These are phyloP conservation scores for Chrysolina haemoptera DNA, from an alignment of 2,888 invertebrate species.

Conservation along the genomic window DNA sequence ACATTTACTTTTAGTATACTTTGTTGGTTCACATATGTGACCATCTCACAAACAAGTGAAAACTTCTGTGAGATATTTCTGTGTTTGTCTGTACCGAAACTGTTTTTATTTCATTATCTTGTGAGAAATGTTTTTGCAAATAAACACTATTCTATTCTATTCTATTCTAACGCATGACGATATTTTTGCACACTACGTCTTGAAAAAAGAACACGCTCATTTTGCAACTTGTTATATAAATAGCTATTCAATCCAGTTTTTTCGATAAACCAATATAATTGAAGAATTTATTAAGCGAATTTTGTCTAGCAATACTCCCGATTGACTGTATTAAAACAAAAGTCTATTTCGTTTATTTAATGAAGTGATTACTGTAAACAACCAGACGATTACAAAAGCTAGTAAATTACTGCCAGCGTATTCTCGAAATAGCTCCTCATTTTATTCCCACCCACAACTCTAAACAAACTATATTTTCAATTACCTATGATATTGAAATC, in stretches of 20 bases:
- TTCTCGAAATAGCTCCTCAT: constrained; percentile 12
- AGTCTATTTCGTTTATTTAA: constrained; percentile 26
- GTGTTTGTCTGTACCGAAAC: too few species aligned
- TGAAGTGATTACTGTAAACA: constrained; percentile 48
- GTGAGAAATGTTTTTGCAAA: too few species aligned
- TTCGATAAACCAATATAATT: not conserved
- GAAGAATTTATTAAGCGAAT: not conserved
- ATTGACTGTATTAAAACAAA: not conserved
- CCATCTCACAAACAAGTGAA: too few species aligned
- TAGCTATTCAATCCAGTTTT: not conserved
- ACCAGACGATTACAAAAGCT: constrained; percentile 33
- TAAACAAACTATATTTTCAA: constrained; percentile 24
- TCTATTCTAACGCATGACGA: too few species aligned
- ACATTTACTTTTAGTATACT: too few species aligned
- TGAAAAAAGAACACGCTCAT: too few species aligned
- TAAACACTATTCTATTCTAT: too few species aligned
- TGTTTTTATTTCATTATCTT: too few species aligned
- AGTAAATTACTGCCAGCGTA: constrained; percentile 8
- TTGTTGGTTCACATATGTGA: too few species aligned
- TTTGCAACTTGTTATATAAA: too few species aligned
- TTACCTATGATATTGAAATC: not conserved
- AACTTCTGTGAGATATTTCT: too few species aligned
- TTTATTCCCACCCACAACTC: not conserved
- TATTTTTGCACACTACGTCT: too few species aligned
- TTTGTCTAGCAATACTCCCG: not conserved